Evolutionary conservation across 2,888 invertebrate genomes (phyloP), one percentile per base, ranked within the genome.

Genomic region (Pyrgus malvae): DNA sequence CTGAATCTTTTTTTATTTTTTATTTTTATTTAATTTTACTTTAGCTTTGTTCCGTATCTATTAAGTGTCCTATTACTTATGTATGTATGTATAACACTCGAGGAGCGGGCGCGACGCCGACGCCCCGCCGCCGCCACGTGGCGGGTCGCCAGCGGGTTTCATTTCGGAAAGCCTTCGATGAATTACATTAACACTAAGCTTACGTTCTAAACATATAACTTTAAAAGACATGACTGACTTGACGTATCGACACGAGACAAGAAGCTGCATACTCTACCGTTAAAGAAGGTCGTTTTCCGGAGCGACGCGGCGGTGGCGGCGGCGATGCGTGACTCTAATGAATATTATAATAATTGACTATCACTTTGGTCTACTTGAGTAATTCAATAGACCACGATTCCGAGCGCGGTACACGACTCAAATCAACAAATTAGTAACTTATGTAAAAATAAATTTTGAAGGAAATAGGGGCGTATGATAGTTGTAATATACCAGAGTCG

Each of bases 261-360:
- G 27, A 38, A 55, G 49, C 55, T 38, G 51, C 51, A 25, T 44
- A 45, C 35, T 53, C 44, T 51, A 51, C 29, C 19, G 27, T 27
- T 35, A 25, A 35, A 51, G 21, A 38, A 38, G 42, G 33, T 11
- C 14, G 16, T 0, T 3, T 9, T 16, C 16, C 17, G 3, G 25
- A 16, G 33, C 45, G 33, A 38, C 31, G 58, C 33, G 5, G 64
- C 65, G 66, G 72, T 70, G 78, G 67, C 76, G 67, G 60, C 69
- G 69, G 62, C 72, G 68, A 49, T 40, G 64, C 68, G 55, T 27
- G 57, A 61, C 66, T 62, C 33, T 31, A 11, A 66, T 65, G 62
- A 63, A 58, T 78, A 80, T 78, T 76, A 80, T 77, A 79, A 80
- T 89, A 89, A 89, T 89, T 89, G 88, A 89, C 88, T 82, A 84